Conservation (phyloP, 2,888 invertebrate genomes). For the Dicranocentrus wangi region DNA sequence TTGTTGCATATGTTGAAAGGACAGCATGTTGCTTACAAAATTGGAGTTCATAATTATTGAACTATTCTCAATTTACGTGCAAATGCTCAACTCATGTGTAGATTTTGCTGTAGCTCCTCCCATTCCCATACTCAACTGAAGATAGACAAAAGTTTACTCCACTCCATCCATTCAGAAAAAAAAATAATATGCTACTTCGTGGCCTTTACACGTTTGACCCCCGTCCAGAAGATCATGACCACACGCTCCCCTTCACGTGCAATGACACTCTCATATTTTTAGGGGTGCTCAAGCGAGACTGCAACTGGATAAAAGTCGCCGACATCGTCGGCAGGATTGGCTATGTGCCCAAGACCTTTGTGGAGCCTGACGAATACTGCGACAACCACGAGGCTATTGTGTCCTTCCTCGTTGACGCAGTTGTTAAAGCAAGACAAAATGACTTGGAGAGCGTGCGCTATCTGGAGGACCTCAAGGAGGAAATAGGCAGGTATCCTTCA, state of each 20-base stretch:
- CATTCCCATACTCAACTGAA: too few species aligned
- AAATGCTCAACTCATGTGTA: too few species aligned
- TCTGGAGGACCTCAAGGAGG: conserved; percentile 46
- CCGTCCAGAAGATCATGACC: conserved; percentile 50
- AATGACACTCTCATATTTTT: conserved; percentile 58
- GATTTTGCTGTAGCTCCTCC: too few species aligned
- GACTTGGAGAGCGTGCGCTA: conserved; percentile 17
- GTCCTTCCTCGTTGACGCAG: conserved; percentile 47
- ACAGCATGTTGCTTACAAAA: too few species aligned
- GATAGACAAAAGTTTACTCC: too few species aligned
- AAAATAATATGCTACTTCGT: conserved; percentile 59
- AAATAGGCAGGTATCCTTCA: conserved; percentile 35
- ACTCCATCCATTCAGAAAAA: too few species aligned
- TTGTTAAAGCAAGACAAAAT: conserved; percentile 36
- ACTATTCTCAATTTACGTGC: too few species aligned
- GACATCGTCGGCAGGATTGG: conserved; percentile 55
- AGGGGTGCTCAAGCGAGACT: conserved; percentile 45
- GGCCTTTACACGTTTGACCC: conserved; percentile 55
- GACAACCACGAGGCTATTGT: conserved; percentile 14
- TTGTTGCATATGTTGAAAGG: too few species aligned
- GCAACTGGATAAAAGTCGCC: conserved; percentile 59
- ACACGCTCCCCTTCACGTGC: conserved; percentile 46
- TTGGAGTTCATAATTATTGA: too few species aligned
- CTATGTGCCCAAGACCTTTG: conserved; percentile 56
- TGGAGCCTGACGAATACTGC: conserved; percentile 41